A percentile compares a stretch with the other conserved stretches of the same genome.
These are phyloP conservation scores for Dreissena rostriformis DNA, from an alignment of 1,140 invertebrate genomes.

Conservation along the genomic window DNA sequence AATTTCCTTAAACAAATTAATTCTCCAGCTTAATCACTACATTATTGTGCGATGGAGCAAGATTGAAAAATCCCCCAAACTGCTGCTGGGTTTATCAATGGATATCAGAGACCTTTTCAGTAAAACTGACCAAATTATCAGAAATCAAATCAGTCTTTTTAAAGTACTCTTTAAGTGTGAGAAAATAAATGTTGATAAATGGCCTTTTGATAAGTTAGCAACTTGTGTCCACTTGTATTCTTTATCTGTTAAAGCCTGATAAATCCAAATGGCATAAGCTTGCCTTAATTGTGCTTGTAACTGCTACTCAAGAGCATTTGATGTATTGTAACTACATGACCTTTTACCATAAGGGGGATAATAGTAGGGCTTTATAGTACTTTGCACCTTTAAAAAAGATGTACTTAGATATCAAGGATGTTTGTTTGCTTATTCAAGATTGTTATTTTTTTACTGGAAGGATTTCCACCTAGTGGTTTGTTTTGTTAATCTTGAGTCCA, in stretches of 20 bases:
- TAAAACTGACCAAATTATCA: too few species aligned
- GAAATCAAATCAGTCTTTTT: too few species aligned
- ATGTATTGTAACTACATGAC: not conserved
- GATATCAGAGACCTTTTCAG: too few species aligned
- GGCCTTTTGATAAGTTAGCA: slow-evolving; percentile 13
- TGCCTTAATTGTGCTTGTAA: slow-evolving; percentile 39
- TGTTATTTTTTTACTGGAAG: too few species aligned
- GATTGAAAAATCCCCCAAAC: too few species aligned
- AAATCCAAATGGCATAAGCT: not conserved
- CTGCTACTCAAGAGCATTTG: slow-evolving; percentile 34
- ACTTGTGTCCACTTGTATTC: slow-evolving; percentile 26
- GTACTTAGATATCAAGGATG: slow-evolving; percentile 1
- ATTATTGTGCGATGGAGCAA: too few species aligned
- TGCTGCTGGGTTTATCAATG: too few species aligned
- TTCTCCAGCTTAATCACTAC: too few species aligned
- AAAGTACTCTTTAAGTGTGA: too few species aligned
- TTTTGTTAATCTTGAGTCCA: not conserved
- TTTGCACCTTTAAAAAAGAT: not conserved
- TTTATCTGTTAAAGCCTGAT: slow-evolving; percentile 29
- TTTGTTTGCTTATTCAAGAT: not conserved
- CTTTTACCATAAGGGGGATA: not conserved
- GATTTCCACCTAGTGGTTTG: not conserved
- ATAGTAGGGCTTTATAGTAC: not conserved
- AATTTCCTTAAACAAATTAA: too few species aligned
- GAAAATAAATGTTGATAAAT: too few species aligned